phyloP scores from a whole-genome alignment of 2,888 invertebrate species.

The Gymnoscelis rufifasciata region DNA sequence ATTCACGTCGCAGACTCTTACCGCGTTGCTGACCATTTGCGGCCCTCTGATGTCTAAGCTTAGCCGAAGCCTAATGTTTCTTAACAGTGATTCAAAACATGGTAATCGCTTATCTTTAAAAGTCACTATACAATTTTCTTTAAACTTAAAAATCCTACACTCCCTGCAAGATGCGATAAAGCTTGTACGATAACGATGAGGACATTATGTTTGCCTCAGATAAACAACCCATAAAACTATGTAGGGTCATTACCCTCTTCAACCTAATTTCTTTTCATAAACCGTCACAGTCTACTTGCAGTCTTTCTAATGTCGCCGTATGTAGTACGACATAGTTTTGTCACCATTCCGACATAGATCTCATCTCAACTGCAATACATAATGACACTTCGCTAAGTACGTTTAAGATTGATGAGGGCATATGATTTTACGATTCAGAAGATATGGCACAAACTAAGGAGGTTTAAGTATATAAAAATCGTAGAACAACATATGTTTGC shows the following conservation, averaged over 20 bases:
- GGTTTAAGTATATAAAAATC: too few relatives aligned
- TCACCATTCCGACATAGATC: slow-evolving; percentile 5
- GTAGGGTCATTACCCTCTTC: slow-evolving; percentile 40
- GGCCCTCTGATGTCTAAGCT: too few relatives aligned
- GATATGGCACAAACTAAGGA: not conserved
- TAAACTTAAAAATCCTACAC: not conserved
- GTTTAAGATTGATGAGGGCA: not conserved
- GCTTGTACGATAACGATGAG: slow-evolving; percentile 16
- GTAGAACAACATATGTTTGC: too few relatives aligned
- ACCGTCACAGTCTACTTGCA: slow-evolving; percentile 65
- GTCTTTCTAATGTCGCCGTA: slow-evolving; percentile 42
- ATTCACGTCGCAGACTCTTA: too few relatives aligned
- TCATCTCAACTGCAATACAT: not conserved
- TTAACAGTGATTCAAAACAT: too few relatives aligned
- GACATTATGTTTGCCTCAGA: slow-evolving; percentile 8
- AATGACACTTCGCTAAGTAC: too few relatives aligned
- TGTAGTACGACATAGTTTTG: slow-evolving; percentile 4
- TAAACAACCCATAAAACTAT: slow-evolving; percentile 16
- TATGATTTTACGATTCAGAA: not conserved
- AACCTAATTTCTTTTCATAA: slow-evolving; percentile 71
- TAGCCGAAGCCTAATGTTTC: too few relatives aligned
- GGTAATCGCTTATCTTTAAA: too few relatives aligned
- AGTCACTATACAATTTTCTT: too few relatives aligned
- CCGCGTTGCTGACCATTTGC: too few relatives aligned
- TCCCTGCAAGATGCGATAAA: slow-evolving; percentile 3